Percentiles rank a stretch among this genome's conserved stretches.
Evolutionary conservation across 2,797 vertebrate species (phyloP).

Genomic region (Paedocypris micromegethes): DNA sequence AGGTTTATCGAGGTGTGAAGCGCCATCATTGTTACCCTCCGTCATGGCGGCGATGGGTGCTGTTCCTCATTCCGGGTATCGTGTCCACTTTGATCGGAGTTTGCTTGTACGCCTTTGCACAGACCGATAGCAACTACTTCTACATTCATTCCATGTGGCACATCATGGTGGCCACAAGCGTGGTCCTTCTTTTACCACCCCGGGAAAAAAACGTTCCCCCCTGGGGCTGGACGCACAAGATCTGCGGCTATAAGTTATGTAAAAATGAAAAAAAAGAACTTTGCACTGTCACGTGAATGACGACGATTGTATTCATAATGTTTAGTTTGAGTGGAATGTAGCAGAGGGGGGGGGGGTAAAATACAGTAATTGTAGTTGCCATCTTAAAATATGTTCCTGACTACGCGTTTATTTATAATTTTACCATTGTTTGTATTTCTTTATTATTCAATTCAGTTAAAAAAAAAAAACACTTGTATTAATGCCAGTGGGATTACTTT

Average conservation of each 20-base stretch:
- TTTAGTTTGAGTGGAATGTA: too few species aligned
- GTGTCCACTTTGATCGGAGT: conserved; percentile 77
- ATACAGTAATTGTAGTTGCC: too few species aligned
- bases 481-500: too few species aligned
- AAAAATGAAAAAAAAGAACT: conserved; percentile 80
- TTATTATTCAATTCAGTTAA: too few species aligned
- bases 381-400: too few species aligned
- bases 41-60: conserved; percentile 86
- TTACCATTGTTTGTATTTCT: too few species aligned
- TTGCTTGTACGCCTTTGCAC: conserved; percentile 80
- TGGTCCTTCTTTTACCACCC: conserved; percentile 85
- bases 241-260: conserved; percentile 89
- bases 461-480: too few species aligned
- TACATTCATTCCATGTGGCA: conserved; percentile 97
- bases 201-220: conserved; percentile 65
- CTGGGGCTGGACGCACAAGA: conserved; percentile 74
- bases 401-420: too few species aligned
- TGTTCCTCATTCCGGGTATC: conserved; percentile 83
- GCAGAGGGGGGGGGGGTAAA: too few species aligned
- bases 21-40: conserved; percentile 83
- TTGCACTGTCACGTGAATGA: conserved; percentile 76
- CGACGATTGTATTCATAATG: too few species aligned
- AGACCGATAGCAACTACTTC: conserved; percentile 90
- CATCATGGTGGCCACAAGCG: conserved; percentile 82
- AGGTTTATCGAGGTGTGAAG: conserved; percentile 78